Evolutionary conservation across 2,113 vertebrate genomes (phyloP), one percentile per base, ranked within the genome.

Genomic region (Nibea coibor): DNA sequence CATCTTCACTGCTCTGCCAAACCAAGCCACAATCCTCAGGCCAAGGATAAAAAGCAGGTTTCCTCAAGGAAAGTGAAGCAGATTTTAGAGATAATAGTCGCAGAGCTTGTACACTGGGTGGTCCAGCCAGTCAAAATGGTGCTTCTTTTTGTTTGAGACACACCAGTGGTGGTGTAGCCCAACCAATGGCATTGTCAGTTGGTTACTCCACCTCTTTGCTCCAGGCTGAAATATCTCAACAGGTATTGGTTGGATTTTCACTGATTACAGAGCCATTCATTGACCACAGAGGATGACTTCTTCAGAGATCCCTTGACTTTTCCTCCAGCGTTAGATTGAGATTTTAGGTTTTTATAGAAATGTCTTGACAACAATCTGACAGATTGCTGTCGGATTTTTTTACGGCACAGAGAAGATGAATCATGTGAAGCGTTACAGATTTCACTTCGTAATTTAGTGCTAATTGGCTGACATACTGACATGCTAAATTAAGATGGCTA

Each of bases 11-110:
- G 10, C 16, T 70, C 39, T 48, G 72, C 75, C 75, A 80, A 71
- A 79, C 39, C 82, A 65, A 61, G 35, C 45, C 61, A 39, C 47
- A 11, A 16, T 56, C 64, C 42, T 28, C 56, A 62, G 63, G 47
- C 31, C 12, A 15, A 26, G 5, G 6, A 59, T 39, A 64, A 15
- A 42, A 54, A 53, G 15, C 57, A 50, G 22, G 24, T 11, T 75
- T 80, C 35, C 28, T 20, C 51, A 28, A 1, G 11, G 17, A 66
- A 59, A 58, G 10, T 54, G 19, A 71, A 51, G 10, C 5, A 15
- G 16, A 17, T 10, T 71, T 48, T 39, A 47, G 5, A 61, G 16
- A 42, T 26, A 65, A 57, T 47, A 2, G 54, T 11, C 68, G 16
- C 20, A 43, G 42, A 12, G 42, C 8, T 10, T 66, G 43, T 28